Evolutionary conservation across 2,113 vertebrate species (phyloP).

Genomic region (Malurus melanocephalus): DNA sequence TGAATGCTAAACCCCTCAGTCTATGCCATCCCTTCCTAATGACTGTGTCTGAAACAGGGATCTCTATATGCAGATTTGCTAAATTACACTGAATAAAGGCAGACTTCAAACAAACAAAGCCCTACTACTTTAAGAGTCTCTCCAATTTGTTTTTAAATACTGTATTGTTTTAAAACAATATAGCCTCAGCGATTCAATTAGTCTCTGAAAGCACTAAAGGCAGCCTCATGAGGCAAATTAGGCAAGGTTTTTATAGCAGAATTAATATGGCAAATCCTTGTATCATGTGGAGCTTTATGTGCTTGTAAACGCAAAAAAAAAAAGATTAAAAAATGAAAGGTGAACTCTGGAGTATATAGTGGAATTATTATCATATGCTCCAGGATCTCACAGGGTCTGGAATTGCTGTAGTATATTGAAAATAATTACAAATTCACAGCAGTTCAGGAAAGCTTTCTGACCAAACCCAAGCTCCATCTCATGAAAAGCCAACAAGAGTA

Average conservation of each 20-base stretch:
- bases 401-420: neutral
- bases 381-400: conserved; percentile 1
- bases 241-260: conserved; percentile 13
- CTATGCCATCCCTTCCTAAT: neutral
- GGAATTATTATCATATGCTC: neutral
- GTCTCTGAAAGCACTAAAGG: conserved; percentile 18
- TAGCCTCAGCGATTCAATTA: conserved; percentile 17
- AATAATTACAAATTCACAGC: neutral
- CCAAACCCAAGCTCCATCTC: neutral
- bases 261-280: conserved; percentile 52
- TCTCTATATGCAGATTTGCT: neutral
- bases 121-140: neutral
- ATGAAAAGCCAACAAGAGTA: neutral
- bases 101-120: conserved; percentile 1
- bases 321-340: neutral
- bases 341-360: conserved; percentile 6
- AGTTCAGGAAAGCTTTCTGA: conserved; percentile 33
- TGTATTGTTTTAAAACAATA: conserved; percentile 15
- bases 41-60: neutral
- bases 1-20: neutral
- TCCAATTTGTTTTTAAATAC: conserved; percentile 39
- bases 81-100: neutral
- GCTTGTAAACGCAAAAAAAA: neutral
- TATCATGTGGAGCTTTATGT: conserved; percentile 32
- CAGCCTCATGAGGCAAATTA: conserved; percentile 39